A percentile compares a stretch with the other conserved stretches of the same genome.
Evolutionary conservation across 1,140 invertebrate species (phyloP).

Genomic region (Vanessa atalanta): DNA sequence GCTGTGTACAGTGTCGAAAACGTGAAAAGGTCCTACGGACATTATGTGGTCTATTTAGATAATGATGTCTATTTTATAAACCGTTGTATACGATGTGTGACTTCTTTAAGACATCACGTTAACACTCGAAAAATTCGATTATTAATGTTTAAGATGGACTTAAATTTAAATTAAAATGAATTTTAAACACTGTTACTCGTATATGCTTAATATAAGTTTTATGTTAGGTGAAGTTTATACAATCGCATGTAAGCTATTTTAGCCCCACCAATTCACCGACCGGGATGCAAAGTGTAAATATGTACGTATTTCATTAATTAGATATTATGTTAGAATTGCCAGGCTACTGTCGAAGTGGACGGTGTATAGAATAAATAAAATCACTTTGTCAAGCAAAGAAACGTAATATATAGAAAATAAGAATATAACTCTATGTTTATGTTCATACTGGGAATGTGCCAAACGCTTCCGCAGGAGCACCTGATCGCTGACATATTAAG

Average conservation of each 20-base stretch:
- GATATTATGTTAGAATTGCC: constrained; percentile 50
- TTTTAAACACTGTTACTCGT: constrained; percentile 78
- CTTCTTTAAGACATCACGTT: constrained; percentile 68
- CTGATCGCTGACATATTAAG: constrained; percentile 64
- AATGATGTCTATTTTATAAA: constrained; percentile 77
- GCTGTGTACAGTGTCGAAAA: constrained; percentile 52
- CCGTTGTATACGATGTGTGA: constrained; percentile 79
- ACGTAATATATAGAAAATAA: constrained; percentile 40
- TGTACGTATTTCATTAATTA: constrained; percentile 60
- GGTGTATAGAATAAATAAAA: constrained; percentile 50
- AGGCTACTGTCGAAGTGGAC: constrained; percentile 34
- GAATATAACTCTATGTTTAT: constrained; percentile 39
- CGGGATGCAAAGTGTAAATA: constrained; percentile 68
- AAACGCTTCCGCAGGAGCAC: constrained; percentile 68
- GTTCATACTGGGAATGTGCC: constrained; percentile 73
- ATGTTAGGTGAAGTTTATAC: constrained; percentile 77
- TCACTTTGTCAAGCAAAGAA: constrained; percentile 42
- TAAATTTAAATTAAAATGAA: constrained; percentile 71
- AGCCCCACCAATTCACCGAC: constrained; percentile 57
- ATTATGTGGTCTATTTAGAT: constrained; percentile 73
- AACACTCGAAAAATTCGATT: constrained; percentile 63
- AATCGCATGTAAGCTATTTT: constrained; percentile 73
- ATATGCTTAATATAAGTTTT: constrained; percentile 74
- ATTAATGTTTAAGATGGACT: constrained; percentile 67
- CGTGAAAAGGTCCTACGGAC: constrained; percentile 45